These are phyloP conservation scores for Acrobasis repandana DNA, from an alignment of 2,888 invertebrate species.

Conservation along the genomic window DNA sequence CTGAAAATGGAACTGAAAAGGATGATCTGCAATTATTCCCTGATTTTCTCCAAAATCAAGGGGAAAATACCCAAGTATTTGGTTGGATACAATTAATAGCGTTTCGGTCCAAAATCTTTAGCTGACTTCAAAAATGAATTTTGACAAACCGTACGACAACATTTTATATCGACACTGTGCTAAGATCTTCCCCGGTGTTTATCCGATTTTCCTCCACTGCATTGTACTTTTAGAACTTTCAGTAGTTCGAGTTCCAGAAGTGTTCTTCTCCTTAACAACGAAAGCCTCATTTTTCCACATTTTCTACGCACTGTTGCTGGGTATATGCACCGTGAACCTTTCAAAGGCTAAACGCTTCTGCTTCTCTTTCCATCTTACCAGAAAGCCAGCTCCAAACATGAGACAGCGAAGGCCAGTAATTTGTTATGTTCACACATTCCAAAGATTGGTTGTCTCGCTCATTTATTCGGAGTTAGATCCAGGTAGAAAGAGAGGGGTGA, in stretches of 20 bases:
- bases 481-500: slow-evolving; percentile 55
- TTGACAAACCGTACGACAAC: no score
- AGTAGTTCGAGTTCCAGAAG: background rate
- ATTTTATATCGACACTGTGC: no score
- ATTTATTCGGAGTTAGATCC: slow-evolving; percentile 31
- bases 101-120: no score
- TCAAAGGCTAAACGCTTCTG: slow-evolving; percentile 49
- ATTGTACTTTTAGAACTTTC: background rate
- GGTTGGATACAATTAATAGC: no score
- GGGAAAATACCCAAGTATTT: no score
- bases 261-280: slow-evolving; percentile 61
- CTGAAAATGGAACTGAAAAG: no score
- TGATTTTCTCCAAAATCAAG: no score
- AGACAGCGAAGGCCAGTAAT: slow-evolving; percentile 57
- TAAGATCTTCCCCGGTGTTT: no score
- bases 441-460: slow-evolving; percentile 55
- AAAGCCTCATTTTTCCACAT: slow-evolving; percentile 74
- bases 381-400: slow-evolving; percentile 45
- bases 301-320: slow-evolving; percentile 64
- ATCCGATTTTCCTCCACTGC: no score
- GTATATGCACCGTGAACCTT: slow-evolving; percentile 63
- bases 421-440: slow-evolving; percentile 68
- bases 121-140: no score
- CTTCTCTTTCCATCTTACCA: slow-evolving; percentile 46
- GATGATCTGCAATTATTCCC: no score